Conservation (phyloP, 2,797 vertebrate genomes). For the Spheniscus humboldti region DNA sequence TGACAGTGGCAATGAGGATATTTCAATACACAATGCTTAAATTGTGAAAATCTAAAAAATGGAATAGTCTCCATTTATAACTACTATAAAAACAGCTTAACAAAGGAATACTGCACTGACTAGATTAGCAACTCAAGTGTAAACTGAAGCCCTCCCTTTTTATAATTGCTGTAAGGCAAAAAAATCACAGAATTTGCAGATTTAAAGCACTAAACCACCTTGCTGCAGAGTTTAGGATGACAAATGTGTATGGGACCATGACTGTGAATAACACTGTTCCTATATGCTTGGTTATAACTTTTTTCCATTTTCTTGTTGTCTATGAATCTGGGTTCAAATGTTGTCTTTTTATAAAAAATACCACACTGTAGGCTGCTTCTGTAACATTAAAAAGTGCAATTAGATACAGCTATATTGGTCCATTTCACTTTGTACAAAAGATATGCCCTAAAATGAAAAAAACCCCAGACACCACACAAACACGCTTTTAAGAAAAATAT, state of each 20-base stretch:
- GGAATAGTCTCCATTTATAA: background rate
- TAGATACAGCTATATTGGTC: background rate
- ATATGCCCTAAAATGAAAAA: background rate
- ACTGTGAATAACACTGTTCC: background rate
- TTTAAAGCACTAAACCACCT: background rate
- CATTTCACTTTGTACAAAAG: background rate
- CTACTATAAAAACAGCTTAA: background rate
- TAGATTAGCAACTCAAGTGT: background rate
- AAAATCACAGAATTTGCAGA: background rate
- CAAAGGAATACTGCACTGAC: background rate
- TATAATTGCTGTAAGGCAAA: background rate
- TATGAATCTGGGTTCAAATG: background rate
- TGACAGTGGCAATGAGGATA: slow-evolving; percentile 3
- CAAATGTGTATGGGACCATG: background rate
- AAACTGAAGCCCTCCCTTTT: background rate
- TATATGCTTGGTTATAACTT: background rate
- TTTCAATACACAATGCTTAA: background rate
- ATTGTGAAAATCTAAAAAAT: background rate
- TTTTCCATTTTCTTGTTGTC: background rate
- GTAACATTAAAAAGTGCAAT: background rate
- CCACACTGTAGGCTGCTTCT: background rate
- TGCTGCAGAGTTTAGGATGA: background rate
- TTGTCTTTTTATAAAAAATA: background rate
- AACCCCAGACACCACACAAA: background rate
- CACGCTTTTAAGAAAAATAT: background rate